A percentile compares a stretch with the other conserved stretches of the same genome.
These are phyloP conservation scores for Caradrina clavipalpis DNA, from an alignment of 2,888 invertebrate species.

Conservation along the genomic window DNA sequence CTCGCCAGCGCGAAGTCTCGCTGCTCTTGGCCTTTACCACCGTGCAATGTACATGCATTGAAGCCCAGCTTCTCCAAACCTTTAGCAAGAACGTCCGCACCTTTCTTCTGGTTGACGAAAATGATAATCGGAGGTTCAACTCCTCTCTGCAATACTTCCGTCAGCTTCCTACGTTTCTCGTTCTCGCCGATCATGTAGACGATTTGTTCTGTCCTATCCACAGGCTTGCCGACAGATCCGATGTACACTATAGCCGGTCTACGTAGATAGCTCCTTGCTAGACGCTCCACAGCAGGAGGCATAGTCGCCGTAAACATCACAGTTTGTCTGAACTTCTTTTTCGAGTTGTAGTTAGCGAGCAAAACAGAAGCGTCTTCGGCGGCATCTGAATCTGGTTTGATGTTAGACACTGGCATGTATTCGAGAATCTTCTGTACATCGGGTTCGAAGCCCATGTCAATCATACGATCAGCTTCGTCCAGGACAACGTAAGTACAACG, in stretches of 20 bases:
- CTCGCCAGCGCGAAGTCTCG: slow-evolving; percentile 99
- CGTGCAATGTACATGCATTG: slow-evolving; percentile 99
- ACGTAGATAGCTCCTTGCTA: slow-evolving; percentile 98
- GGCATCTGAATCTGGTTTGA: slow-evolving; percentile 99
- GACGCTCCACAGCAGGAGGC: slow-evolving; percentile 99
- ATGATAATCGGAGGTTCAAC: slow-evolving; percentile 99
- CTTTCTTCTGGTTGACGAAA: slow-evolving; percentile 99
- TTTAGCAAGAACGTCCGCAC: slow-evolving; percentile 99
- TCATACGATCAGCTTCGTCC: slow-evolving; percentile 99
- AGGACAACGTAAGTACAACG: slow-evolving; percentile 99
- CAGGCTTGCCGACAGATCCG: slow-evolving; percentile 98
- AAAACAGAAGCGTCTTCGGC: slow-evolving; percentile 98
- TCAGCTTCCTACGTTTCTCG: slow-evolving; percentile 98
- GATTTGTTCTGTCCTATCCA: slow-evolving; percentile 99
- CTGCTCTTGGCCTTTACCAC: slow-evolving; percentile 99
- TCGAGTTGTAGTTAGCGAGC: slow-evolving; percentile 98
- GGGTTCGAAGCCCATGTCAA: slow-evolving; percentile 99
- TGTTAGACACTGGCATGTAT: slow-evolving; percentile 99
- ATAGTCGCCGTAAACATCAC: slow-evolving; percentile 99
- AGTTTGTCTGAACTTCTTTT: slow-evolving; percentile 99
- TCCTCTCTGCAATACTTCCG: slow-evolving; percentile 96
- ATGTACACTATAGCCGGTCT: slow-evolving; percentile 99
- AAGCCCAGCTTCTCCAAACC: slow-evolving; percentile 99
- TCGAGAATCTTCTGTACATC: slow-evolving; percentile 99
- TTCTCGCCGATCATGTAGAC: slow-evolving; percentile 98